Percentiles rank a stretch among this genome's conserved stretches.
phyloP scores from a whole-genome alignment of 2,113 vertebrate genomes.

The Pitta sordida region DNA sequence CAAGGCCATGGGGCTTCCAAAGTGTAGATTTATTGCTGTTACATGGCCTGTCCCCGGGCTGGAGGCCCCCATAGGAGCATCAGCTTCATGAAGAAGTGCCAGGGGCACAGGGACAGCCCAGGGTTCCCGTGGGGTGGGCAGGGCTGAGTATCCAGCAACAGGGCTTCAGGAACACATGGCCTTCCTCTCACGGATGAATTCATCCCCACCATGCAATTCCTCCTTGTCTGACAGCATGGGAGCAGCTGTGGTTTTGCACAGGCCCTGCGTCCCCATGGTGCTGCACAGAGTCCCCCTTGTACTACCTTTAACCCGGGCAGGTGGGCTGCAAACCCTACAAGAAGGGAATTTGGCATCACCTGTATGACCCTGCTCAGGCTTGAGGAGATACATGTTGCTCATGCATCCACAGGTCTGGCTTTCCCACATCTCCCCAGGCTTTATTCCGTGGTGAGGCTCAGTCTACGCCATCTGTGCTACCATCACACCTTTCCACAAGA shows the following conservation, averaged over 20 bases:
- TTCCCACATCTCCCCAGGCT: not conserved
- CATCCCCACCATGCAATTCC: not conserved
- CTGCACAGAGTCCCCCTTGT: not conserved
- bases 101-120: not conserved
- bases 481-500: not conserved
- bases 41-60: not conserved
- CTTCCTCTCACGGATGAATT: not conserved
- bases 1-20: not conserved
- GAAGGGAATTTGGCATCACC: not conserved
- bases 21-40: not conserved
- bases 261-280: not conserved
- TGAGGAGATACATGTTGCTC: not conserved
- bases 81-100: not conserved
- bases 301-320: fast-evolving
- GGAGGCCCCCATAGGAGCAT: not conserved
- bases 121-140: not conserved
- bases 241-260: not conserved
- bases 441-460: not conserved
- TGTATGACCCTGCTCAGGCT: not conserved
- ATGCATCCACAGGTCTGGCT: not conserved
- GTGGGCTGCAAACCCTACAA: not conserved
- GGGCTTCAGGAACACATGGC: not conserved
- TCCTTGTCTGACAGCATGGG: fast-evolving
- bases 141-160: not conserved
- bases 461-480: constrained; percentile 1